A percentile compares a stretch with the other conserved stretches of the same genome.
Conservation (phyloP, 2,113 vertebrate species). For the Mastomys natalensis region DNA sequence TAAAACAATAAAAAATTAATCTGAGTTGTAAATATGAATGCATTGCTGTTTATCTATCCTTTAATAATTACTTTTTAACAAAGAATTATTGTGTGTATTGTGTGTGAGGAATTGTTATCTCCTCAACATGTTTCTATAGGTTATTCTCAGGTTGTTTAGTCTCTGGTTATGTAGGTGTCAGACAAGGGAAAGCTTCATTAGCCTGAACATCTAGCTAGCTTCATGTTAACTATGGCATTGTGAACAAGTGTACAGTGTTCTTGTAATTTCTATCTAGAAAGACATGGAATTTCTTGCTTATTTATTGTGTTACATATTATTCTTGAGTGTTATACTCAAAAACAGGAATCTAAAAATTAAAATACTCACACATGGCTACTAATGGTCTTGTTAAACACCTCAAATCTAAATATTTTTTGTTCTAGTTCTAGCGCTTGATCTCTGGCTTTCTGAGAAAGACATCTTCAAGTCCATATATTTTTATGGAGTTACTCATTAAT, state of each 20-base stretch:
- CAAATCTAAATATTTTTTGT: background rate
- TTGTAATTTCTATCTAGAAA: background rate
- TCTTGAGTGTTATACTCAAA: too few relatives aligned
- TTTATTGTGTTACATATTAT: too few relatives aligned
- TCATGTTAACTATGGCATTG: background rate
- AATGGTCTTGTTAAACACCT: background rate
- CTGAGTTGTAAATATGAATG: background rate
- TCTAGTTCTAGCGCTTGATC: background rate
- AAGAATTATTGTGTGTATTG: background rate
- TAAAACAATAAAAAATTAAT: background rate
- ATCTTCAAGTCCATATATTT: background rate
- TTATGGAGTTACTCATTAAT: background rate
- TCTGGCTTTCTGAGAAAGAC: background rate
- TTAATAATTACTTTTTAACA: background rate
- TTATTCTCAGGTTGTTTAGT: background rate
- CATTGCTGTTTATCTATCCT: background rate
- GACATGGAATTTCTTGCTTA: background rate
- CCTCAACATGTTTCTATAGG: background rate
- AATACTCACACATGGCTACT: background rate
- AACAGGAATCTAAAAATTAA: too few relatives aligned
- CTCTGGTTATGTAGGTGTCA: too few relatives aligned
- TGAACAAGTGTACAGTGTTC: background rate
- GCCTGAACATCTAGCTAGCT: background rate
- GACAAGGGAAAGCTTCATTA: background rate
- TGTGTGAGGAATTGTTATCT: background rate